These are phyloP conservation scores for Synergus umbraculus DNA, from an alignment of 2,888 invertebrate species.

Conservation along the genomic window DNA sequence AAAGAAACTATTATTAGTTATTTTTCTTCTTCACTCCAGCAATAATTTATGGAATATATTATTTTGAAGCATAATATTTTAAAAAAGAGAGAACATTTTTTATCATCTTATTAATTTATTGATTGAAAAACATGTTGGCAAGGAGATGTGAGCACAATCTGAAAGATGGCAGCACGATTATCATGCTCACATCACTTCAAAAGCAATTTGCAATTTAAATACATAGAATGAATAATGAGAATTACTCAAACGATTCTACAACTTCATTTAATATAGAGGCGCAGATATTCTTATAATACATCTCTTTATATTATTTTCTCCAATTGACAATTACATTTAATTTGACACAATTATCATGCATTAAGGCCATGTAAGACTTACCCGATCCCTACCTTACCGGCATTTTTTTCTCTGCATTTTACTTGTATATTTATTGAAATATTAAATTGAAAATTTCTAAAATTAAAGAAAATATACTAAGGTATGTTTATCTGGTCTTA, in stretches of 20 bases:
- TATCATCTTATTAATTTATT: background rate
- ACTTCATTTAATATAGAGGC: conserved; percentile 3
- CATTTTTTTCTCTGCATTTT: too few species aligned
- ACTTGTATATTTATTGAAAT: too few species aligned
- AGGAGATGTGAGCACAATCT: conserved; percentile 4
- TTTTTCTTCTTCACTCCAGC: too few species aligned
- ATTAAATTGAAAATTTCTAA: too few species aligned
- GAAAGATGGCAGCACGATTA: conserved; percentile 32
- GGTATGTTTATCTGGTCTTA: too few species aligned
- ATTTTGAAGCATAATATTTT: too few species aligned
- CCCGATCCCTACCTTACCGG: too few species aligned
- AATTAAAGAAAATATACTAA: too few species aligned
- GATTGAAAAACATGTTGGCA: background rate
- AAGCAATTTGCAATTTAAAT: conserved; percentile 25
- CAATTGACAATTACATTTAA: background rate
- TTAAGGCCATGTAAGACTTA: background rate
- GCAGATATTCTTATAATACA: background rate
- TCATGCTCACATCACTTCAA: background rate
- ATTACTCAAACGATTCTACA: conserved; percentile 17
- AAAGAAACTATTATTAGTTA: too few species aligned
- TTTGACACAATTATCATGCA: background rate
- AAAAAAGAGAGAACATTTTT: background rate
- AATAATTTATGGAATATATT: too few species aligned
- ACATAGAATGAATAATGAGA: background rate
- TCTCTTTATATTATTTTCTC: background rate